phyloP scores from a whole-genome alignment of 2,888 invertebrate species.

The Neria commutata region DNA sequence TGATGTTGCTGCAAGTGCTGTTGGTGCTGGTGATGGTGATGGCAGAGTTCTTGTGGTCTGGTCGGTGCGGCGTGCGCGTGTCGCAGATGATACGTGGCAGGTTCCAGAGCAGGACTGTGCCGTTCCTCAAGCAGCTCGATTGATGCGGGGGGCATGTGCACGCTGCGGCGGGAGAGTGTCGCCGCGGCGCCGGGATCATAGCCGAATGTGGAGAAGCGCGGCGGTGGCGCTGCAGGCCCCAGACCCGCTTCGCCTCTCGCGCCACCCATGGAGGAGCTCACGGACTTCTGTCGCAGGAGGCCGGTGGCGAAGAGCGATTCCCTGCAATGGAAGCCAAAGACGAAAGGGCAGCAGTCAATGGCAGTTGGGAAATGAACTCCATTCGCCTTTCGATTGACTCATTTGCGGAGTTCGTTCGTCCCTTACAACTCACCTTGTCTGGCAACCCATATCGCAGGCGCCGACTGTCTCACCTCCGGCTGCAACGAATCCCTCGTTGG shows the following conservation, averaged over 20 bases:
- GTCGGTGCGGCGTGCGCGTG: conserved; percentile 25
- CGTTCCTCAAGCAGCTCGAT: conserved; percentile 58
- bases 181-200: conserved; percentile 46
- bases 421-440: conserved; percentile 74
- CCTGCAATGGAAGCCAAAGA: conserved; percentile 39
- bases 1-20: conserved; percentile 41
- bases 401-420: neutral
- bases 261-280: conserved; percentile 51
- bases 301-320: conserved; percentile 57
- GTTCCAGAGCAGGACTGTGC: conserved; percentile 35
- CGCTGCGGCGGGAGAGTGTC: conserved; percentile 24
- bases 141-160: conserved; percentile 42
- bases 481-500: neutral
- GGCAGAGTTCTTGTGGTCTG: conserved; percentile 45
- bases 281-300: conserved; percentile 57
- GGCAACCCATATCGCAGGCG: conserved; percentile 79
- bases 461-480: conserved; percentile 52
- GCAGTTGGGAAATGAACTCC: neutral
- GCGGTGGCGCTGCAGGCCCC: conserved; percentile 45
- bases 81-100: conserved; percentile 35
- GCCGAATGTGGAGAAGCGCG: conserved; percentile 61
- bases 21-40: conserved; percentile 59
- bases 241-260: conserved; percentile 37
- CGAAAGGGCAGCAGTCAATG: neutral
- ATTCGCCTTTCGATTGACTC: no score